phyloP scores from a whole-genome alignment of 2,797 vertebrate genomes.

The Sebastes aleutianus region DNA sequence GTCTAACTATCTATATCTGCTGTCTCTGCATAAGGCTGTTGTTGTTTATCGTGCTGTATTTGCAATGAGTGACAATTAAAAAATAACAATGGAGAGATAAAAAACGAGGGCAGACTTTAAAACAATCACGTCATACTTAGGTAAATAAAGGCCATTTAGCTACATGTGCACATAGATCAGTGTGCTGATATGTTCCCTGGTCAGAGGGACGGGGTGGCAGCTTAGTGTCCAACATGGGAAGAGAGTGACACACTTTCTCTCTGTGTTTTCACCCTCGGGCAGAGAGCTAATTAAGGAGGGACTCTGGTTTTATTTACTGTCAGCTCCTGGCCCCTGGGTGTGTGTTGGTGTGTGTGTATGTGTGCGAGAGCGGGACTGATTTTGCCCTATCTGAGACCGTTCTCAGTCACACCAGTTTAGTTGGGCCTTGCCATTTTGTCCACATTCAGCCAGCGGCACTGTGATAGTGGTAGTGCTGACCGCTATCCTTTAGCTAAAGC shows the following conservation, averaged over 20 bases:
- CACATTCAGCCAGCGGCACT: conserved; percentile 63
- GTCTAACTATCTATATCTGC: conserved; percentile 18
- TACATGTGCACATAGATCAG: conserved; percentile 9
- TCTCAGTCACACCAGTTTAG: conserved; percentile 75
- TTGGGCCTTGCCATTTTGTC: conserved; percentile 67
- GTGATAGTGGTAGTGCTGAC: conserved; percentile 45
- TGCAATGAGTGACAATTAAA: conserved; percentile 10
- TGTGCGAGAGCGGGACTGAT: conserved; percentile 23
- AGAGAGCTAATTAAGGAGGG: conserved; percentile 78
- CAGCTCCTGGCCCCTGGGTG: conserved; percentile 69
- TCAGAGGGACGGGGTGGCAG: conserved; percentile 51
- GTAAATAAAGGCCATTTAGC: conserved; percentile 10
- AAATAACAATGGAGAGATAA: conserved; percentile 2
- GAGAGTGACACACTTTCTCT: conserved; percentile 79
- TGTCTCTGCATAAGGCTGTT: background rate
- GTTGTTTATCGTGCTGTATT: background rate
- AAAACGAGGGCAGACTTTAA: background rate
- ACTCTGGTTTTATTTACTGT: conserved; percentile 80
- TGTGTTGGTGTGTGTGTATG: conserved; percentile 30
- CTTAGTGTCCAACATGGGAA: conserved; percentile 63
- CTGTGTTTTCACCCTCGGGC: conserved; percentile 71
- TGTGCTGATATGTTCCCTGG: conserved; percentile 38
- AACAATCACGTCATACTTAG: background rate
- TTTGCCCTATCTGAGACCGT: conserved; percentile 55
- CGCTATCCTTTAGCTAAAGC: conserved; percentile 50